Percentiles rank a stretch among this genome's conserved stretches.
Conservation (phyloP, 2,113 vertebrate species). For the Glaucidium brasilianum region DNA sequence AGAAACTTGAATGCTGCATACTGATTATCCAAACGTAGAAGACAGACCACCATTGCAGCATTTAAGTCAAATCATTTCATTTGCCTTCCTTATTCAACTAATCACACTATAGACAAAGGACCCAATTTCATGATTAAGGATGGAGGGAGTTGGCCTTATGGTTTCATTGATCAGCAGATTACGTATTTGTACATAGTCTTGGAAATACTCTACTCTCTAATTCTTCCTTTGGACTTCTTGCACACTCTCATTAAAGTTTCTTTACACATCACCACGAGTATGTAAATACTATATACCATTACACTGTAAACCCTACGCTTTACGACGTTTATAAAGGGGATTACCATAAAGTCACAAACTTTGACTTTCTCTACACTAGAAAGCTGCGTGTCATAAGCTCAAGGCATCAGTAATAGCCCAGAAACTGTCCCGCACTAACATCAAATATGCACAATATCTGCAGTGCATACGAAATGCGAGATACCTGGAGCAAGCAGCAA, state of each 20-base stretch:
- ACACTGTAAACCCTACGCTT: not conserved
- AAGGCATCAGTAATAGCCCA: accelerated
- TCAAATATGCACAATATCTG: accelerated
- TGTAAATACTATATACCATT: not conserved
- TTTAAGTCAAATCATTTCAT: not conserved
- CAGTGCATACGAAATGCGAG: accelerated
- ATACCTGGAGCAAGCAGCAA: not conserved
- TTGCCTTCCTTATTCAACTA: not conserved
- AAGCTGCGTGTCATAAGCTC: not conserved
- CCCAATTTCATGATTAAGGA: not conserved
- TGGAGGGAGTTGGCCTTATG: not conserved
- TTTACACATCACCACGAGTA: not conserved
- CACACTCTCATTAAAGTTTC: not conserved
- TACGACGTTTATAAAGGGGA: not conserved
- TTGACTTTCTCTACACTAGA: not conserved
- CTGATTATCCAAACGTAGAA: not conserved
- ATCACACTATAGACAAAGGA: not conserved
- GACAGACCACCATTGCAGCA: not conserved
- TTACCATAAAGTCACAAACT: not conserved
- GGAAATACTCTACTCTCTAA: not conserved
- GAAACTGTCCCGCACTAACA: not conserved
- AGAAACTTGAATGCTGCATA: not conserved
- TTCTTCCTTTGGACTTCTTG: conserved; percentile 18
- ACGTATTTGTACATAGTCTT: not conserved
- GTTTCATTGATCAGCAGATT: not conserved